Evolutionary conservation across 2,113 vertebrate species (phyloP).

Genomic region (Heterocephalus glaber): DNA sequence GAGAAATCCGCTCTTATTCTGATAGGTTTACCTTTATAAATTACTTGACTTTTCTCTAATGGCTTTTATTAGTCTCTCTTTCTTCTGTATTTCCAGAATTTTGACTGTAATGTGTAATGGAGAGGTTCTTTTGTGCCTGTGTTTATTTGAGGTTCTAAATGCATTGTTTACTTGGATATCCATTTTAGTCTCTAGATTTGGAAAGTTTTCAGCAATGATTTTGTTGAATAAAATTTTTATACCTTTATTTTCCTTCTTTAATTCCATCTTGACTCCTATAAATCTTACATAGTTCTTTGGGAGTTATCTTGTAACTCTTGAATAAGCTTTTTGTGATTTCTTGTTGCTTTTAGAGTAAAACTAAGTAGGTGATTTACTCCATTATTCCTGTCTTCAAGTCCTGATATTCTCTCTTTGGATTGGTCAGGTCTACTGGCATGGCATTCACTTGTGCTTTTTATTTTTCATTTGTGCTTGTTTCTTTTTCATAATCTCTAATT

Average conservation of each 20-base stretch:
- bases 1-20: not conserved
- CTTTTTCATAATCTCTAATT: not conserved
- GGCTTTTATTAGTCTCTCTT: not conserved
- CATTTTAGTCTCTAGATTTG: not conserved
- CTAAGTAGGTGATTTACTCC: not conserved
- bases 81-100: not conserved
- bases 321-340: not conserved
- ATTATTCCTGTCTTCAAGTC: not conserved
- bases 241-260: not conserved
- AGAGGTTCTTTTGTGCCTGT: not conserved
- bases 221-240: not conserved
- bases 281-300: not conserved
- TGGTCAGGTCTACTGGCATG: not conserved
- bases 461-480: not conserved
- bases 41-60: not conserved
- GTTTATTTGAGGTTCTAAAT: not conserved
- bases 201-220: not conserved
- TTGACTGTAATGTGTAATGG: not conserved
- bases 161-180: not conserved
- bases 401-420: not conserved
- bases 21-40: not conserved
- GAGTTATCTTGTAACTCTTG: not conserved
- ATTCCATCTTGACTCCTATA: not conserved
- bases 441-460: not conserved
- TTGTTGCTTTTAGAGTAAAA: not conserved